These are phyloP conservation scores for Tiliqua scincoides DNA, from an alignment of 2,113 vertebrate genomes.

Conservation along the genomic window DNA sequence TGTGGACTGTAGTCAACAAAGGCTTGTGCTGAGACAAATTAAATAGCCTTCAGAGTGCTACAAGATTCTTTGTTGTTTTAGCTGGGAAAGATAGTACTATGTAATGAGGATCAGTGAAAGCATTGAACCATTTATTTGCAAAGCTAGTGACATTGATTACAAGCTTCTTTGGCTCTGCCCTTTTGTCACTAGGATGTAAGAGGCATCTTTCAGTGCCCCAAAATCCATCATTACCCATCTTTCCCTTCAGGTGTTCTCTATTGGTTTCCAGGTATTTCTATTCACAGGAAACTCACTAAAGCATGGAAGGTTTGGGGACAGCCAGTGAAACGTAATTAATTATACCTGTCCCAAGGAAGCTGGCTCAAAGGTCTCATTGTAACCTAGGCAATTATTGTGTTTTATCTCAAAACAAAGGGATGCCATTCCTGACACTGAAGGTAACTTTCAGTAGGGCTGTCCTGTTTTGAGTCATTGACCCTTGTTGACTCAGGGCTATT, in stretches of 20 bases:
- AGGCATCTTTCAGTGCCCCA: constrained; percentile 44
- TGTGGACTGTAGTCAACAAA: no score
- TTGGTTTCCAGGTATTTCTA: constrained; percentile 53
- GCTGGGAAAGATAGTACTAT: background rate
- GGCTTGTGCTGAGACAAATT: no score
- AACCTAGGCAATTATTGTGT: constrained; percentile 77
- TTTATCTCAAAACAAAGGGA: constrained; percentile 64
- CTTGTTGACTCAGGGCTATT: background rate
- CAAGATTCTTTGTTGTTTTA: no score
- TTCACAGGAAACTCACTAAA: constrained; percentile 59
- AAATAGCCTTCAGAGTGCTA: no score
- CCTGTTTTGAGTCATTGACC: constrained; percentile 23
- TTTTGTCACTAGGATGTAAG: constrained; percentile 49
- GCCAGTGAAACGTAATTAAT: constrained; percentile 75
- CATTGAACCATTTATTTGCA: constrained; percentile 46
- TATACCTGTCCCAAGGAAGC: constrained; percentile 58
- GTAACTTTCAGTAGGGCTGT: constrained; percentile 42
- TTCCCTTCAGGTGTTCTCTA: constrained; percentile 54
- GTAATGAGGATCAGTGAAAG: constrained; percentile 38
- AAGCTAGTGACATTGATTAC: constrained; percentile 35
- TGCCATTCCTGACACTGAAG: constrained; percentile 45
- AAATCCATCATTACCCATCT: constrained; percentile 54
- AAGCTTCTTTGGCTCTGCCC: constrained; percentile 22
- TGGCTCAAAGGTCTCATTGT: constrained; percentile 69
- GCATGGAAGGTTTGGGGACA: constrained; percentile 50